Base-by-base conservation (phyloP, 2,888 invertebrate genomes). In the Cerastis leucographa region DNA sequence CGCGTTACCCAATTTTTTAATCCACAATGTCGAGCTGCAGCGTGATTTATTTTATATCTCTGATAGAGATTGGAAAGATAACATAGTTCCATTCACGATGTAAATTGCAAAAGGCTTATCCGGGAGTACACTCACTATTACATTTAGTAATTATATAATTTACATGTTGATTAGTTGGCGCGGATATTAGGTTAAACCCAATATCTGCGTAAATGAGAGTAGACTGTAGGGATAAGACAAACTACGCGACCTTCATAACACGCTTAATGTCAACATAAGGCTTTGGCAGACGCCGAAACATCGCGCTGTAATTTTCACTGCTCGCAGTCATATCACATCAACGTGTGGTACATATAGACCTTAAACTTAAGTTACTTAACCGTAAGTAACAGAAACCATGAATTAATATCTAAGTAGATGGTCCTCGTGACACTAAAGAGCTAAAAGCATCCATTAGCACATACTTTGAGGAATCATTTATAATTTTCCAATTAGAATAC, bases 401-500 rank as follows among this genome's bases (percentile, higher is more conserved):
- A 76, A 62, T 67, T 9, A 70, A 71, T 75, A 76, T 29, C 68
- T 40, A 19, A 40, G 25, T 65, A 73, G 40, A 49, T 40, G 25
- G 54, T 69, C 72, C 12, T 42, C 29, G 40, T 29, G 22, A 74
- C 67, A 73, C 72, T 75, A 64, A 62, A 69, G 54, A 25, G 56
- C 69, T 83, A 68, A 81, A 74, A 73, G 78, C 80, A 49, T 69
- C 11, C 51, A 74, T 56, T 59, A 83, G 22, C 62, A 67, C 61
- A 65, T 68, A 65, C 76, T 81, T 74, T 66, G 70, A 62, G 64
- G 79, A 83, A 81, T 82, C 73, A 80, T 85, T 82, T 79, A 81
- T 84, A 75, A 84, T 81, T 71, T 29, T 71, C 64, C 62, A 81
- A 80, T 85, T 84, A 83, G 78, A 84, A 83, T 76, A 69, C 70